Percentiles rank a stretch among this genome's conserved stretches.
phyloP scores from a whole-genome alignment of 2,888 invertebrate species.

The Diaphora mendica region DNA sequence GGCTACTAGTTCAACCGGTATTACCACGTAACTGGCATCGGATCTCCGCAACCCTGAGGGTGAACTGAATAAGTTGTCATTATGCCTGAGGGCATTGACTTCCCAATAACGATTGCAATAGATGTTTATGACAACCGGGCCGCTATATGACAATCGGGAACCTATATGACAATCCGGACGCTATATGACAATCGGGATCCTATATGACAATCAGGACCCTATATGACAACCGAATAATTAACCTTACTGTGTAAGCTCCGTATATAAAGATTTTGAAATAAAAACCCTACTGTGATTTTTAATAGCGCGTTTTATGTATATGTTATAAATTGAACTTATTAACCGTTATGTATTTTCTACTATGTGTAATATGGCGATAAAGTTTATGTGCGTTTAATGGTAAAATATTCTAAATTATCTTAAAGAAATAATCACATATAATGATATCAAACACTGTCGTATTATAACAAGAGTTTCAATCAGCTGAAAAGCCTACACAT shows the following conservation, averaged over 20 bases:
- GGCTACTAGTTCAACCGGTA: too few relatives aligned
- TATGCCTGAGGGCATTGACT: too few relatives aligned
- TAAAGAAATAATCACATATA: conserved; percentile 10
- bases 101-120: too few relatives aligned
- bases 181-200: too few relatives aligned
- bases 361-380: conserved; percentile 45
- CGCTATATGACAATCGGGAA: too few relatives aligned
- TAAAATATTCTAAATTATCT: conserved; percentile 6
- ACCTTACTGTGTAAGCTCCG: neutral
- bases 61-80: too few relatives aligned
- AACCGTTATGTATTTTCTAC: neutral
- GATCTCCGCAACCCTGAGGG: too few relatives aligned
- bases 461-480: neutral
- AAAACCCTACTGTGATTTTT: neutral
- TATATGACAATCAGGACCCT: too few relatives aligned
- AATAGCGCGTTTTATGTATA: neutral
- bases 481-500: neutral
- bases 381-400: conserved; percentile 37
- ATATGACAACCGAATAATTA: neutral
- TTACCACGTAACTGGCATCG: too few relatives aligned
- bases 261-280: too few relatives aligned
- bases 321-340: neutral
- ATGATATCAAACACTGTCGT: neutral
- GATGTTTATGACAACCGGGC: too few relatives aligned
- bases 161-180: too few relatives aligned